Evolutionary conservation across 2,797 vertebrate species (phyloP).

Genomic region (Acrossocheilus fasciatus): DNA sequence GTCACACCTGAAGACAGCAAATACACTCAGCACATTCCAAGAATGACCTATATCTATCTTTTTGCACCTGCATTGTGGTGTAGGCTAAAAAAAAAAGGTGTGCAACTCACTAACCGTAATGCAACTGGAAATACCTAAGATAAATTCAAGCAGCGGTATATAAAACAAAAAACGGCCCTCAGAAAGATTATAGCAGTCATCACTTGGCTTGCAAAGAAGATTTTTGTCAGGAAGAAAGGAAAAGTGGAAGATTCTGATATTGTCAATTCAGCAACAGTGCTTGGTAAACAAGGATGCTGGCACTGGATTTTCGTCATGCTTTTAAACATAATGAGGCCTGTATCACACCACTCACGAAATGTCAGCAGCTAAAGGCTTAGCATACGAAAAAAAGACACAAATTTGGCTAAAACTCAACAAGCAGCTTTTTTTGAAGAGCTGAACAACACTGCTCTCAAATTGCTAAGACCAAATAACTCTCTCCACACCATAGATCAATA

Average conservation of each 20-base stretch:
- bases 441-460: not conserved
- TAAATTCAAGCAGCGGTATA: not conserved
- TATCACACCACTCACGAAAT: slow-evolving; percentile 6
- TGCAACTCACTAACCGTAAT: not conserved
- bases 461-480: slow-evolving; percentile 3
- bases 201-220: not conserved
- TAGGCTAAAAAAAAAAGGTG: not conserved
- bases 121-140: not conserved
- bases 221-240: slow-evolving; percentile 13
- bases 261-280: slow-evolving; percentile 6
- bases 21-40: slow-evolving; percentile 17
- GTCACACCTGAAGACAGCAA: slow-evolving; percentile 27
- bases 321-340: slow-evolving; percentile 25
- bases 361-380: slow-evolving; percentile 18
- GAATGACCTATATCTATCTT: slow-evolving; percentile 15
- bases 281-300: slow-evolving; percentile 10
- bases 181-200: not conserved
- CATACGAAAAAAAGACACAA: slow-evolving; percentile 1
- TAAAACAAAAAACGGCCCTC: not conserved
- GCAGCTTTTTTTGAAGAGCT: not conserved
- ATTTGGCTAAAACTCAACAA: not conserved
- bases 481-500: not conserved
- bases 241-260: slow-evolving; percentile 14
- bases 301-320: not conserved
- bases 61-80: slow-evolving; percentile 1